These are phyloP conservation scores for Polymixis lichenea DNA, from an alignment of 2,888 invertebrate genomes.

Conservation along the genomic window DNA sequence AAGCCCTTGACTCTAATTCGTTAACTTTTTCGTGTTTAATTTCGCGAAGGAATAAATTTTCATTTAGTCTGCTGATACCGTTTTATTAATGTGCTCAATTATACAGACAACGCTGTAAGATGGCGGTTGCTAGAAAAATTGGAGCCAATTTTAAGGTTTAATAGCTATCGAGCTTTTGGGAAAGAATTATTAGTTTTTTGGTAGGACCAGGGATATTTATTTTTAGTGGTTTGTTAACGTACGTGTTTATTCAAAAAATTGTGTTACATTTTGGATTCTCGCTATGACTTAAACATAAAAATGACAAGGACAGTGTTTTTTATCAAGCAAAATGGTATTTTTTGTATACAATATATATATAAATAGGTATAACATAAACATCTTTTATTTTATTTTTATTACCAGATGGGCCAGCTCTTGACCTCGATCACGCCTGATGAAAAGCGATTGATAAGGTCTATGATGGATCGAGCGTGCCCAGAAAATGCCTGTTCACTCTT, in stretches of 20 bases:
- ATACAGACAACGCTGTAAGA: slow-evolving; percentile 71
- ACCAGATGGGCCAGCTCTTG: too few species aligned
- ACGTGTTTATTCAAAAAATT: not conserved
- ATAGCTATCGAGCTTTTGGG: slow-evolving; percentile 43
- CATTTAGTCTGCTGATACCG: slow-evolving; percentile 84
- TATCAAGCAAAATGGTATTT: too few species aligned
- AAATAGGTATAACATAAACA: not conserved
- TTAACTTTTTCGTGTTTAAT: slow-evolving; percentile 81
- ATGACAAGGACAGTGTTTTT: too few species aligned
- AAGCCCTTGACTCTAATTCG: slow-evolving; percentile 65
- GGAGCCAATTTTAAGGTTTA: slow-evolving; percentile 50
- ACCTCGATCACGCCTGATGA: too few species aligned
- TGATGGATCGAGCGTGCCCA: too few species aligned
- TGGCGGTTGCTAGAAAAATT: slow-evolving; percentile 65
- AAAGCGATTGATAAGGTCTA: too few species aligned
- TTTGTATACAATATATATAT: too few species aligned
- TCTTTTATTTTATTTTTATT: too few species aligned
- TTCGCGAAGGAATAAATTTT: slow-evolving; percentile 85
- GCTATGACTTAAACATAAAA: too few species aligned
- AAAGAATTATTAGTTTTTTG: slow-evolving; percentile 32
- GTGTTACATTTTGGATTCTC: not conserved
- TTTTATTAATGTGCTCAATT: slow-evolving; percentile 86
- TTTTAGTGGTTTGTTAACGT: not conserved
- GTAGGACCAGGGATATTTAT: not conserved
- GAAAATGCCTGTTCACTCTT: too few species aligned